phyloP scores from a whole-genome alignment of 2,888 invertebrate species.

The Alviniconcha strummeri region DNA sequence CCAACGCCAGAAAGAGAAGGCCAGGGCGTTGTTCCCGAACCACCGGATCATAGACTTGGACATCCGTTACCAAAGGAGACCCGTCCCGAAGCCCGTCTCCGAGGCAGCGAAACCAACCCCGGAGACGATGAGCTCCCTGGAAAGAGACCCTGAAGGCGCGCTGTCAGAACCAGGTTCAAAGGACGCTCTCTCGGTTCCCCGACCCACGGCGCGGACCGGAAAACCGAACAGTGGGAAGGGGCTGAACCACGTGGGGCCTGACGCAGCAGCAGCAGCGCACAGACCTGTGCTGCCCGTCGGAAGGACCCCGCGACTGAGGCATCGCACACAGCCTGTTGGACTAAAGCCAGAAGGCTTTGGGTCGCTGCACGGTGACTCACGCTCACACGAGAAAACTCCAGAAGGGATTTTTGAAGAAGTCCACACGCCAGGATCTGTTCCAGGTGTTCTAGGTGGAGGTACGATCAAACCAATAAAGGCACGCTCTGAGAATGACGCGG shows the following conservation, averaged over 20 bases:
- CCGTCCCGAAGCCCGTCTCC: neutral
- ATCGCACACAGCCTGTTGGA: too few relatives aligned
- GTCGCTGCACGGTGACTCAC: too few relatives aligned
- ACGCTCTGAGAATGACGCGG: neutral
- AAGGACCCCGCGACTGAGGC: too few relatives aligned
- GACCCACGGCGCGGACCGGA: neutral
- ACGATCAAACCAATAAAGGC: neutral
- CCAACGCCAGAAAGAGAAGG: neutral
- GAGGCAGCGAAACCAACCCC: neutral
- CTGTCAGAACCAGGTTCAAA: neutral
- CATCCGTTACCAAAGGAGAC: neutral
- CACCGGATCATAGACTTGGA: slow-evolving; percentile 17
- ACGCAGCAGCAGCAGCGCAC: too few relatives aligned
- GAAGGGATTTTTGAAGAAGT: neutral
- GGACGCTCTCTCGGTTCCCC: neutral
- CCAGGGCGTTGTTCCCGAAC: neutral
- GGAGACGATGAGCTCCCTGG: neutral
- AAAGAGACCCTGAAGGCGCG: neutral
- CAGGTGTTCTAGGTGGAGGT: too few relatives aligned
- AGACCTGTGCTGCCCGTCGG: too few relatives aligned
- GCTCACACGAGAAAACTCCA: neutral
- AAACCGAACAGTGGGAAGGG: neutral
- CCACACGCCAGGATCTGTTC: neutral
- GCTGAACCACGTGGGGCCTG: too few relatives aligned
- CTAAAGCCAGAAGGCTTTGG: too few relatives aligned